Evolutionary conservation across 2,797 vertebrate genomes (phyloP), one percentile per base, ranked within the genome.

Genomic region (Rhynchonycteris naso): DNA sequence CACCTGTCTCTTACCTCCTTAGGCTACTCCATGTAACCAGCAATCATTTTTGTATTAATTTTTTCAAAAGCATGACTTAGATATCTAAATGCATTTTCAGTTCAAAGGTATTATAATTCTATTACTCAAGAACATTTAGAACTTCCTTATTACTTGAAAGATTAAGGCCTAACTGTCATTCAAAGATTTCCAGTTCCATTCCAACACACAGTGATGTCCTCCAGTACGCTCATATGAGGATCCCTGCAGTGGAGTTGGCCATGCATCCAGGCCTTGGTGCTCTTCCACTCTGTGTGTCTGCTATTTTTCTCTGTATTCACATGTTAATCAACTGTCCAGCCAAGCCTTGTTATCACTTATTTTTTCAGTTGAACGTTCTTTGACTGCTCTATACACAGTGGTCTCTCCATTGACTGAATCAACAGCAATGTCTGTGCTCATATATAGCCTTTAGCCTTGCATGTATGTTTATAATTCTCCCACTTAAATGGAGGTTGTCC

Each of bases 121-220:
- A 79, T 87, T 79, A 71, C 26, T 82, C 5, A 94, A 59, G 50
- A 91, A 95, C 83, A 66, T 66, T 72, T 75, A 81, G 35, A 95
- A 91, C 56, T 76, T 92, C 38, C 33, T 22, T 72, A 11, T 92
- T 94, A 71, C 71, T 82, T 96, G 52, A 79, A 52, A 93, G 33
- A 84, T 52, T 56, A 81, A 85, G 54, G 2, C 3, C 22, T 65
- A 81, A 54, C 7, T 68, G 69, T 68, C 69, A 91, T 95, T 80
- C 66, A 91, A 33, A 24, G 43, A 74, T 88, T 79, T 88, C 58
- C 13, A 79, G 24, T 72, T 50, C 86, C 24, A 11, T 83, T 93
- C 50, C 21, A 68, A 61, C 22, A 93, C 30, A 65, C 12, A 63
- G 2, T 12, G 47, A 28, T 54, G 74, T 69, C 59, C 38, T 63